Evolutionary conservation across 2,888 invertebrate species (phyloP), one percentile per base, ranked within the genome.

Genomic region (Drosophila setosimentum): DNA sequence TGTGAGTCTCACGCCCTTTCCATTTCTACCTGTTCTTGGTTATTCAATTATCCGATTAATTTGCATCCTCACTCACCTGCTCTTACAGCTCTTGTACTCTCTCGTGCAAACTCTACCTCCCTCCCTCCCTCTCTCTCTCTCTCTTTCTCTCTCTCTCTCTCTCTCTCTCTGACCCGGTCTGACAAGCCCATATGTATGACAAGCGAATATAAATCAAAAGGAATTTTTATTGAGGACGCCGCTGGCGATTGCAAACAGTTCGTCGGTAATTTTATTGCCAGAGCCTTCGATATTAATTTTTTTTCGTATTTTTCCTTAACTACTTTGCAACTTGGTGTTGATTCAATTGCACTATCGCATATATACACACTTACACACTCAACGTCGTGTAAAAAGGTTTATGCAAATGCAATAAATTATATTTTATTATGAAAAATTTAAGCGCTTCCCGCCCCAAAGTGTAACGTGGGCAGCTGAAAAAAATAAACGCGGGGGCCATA

Each of bases 371-470:
- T 24, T 40, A 27, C 48, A 40, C 51, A 30, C 54, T 45, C 53
- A 32, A 30, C 21, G 29, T 24, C 48, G 58, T 29, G 55, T 58
- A 54, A 68, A 82, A 68, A 60, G 83, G 89, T 89, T 90, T 89
- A 90, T 87, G 90, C 87, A 87, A 87, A 90, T 89, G 89, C 89
- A 82, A 87, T 87, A 89, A 87, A 87, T 87, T 87, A 75, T 73
- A 78, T 90, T 90, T 90, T 87, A 87, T 90, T 87, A 90, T 86
- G 90, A 90, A 82, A 85, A 75, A 65, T 83, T 71, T 88, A 76
- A 76, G 75, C 68, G 68, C 51, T 54, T 68, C 42, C 59, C 61
- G 55, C 60, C 53, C 50, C 32, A 37, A 53, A 42, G 32, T 24
- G 32, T 7, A 24, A 45, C 45, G 16, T 45, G 45, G 45, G 16